Base-by-base conservation (phyloP, 2,888 invertebrate genomes). In the Nematopogon swammerdamellus region DNA sequence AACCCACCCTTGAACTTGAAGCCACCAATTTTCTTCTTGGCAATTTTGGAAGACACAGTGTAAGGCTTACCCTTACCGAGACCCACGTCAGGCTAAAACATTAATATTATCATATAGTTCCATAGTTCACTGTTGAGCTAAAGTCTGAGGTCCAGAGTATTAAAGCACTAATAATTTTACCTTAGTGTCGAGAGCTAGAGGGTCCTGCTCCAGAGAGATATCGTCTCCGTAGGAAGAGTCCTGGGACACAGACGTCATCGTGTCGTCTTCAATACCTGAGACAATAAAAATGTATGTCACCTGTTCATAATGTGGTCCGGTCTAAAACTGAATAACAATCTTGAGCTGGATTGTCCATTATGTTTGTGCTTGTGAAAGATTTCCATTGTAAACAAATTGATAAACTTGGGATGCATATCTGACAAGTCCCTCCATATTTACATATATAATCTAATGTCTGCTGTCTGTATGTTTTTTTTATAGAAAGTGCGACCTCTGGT, bases 21-120 rank as follows among this genome's bases (percentile, higher is more conserved):
- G 8, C 86, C 76, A 16, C 87, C 85, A 17, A 91, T 80, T 56
- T 89, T 85, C 63, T 91, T 91, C 64, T 91, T 91, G 0, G 89
- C 89, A 19, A 91, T 87, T 70, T 89, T 89, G 51, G 81, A 81
- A 46, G 85, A 85, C 1, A 88, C 87, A 52, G 85, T 85, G 61
- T 85, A 90, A 1, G 91, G 90, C 65, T 91, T 91, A 42, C 90
- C 91, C 70, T 90, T 90, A 1, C 91, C 91, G 46, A 90, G 77
- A 46, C 91, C 91, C 54, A 86, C 80, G 58, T 80, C 85, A 52
- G 72, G 68, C 77, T 80, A 59, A 19, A 61, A 48, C 20, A 46
- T 44, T 14, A 50, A 18, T n/a, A n/a, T n/a, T n/a, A n/a, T n/a
- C n/a, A n/a, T n/a, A n/a, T n/a, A n/a, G n/a, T n/a, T n/a, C n/a